A percentile compares a stretch with the other conserved stretches of the same genome.
phyloP scores from a whole-genome alignment of 2,113 vertebrate genomes.

The Calyptommatus sinebrachiatus region DNA sequence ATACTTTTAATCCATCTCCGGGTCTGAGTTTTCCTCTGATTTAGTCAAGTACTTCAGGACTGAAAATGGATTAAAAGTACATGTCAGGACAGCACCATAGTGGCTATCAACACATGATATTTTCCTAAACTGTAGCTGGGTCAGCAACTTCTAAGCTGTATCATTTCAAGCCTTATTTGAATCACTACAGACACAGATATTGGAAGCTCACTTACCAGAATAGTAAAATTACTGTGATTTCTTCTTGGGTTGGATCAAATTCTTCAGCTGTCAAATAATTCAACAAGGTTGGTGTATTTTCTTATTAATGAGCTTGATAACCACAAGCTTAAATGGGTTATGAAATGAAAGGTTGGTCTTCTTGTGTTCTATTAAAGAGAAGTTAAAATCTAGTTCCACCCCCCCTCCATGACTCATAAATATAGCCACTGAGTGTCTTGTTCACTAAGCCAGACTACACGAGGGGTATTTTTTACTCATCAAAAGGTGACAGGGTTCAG shows the following conservation, averaged over 20 bases:
- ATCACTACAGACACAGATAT: neutral
- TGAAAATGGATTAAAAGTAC: no score
- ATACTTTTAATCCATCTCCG: no score
- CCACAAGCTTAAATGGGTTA: neutral
- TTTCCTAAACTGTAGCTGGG: no score
- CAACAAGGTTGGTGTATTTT: neutral
- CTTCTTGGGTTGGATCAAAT: neutral
- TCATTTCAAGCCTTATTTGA: neutral
- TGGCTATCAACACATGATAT: no score
- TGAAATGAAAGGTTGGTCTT: neutral
- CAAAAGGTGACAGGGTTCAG: constrained; percentile 1
- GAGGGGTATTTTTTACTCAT: neutral
- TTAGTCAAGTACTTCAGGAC: no score
- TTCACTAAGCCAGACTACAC: neutral
- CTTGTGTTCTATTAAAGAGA: constrained; percentile 2
- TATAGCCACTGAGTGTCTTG: no score
- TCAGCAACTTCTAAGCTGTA: no score
- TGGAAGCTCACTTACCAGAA: constrained; percentile 10
- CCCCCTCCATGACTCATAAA: neutral
- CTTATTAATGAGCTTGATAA: neutral
- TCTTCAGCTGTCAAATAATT: neutral
- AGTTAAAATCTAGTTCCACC: neutral
- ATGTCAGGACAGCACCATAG: no score
- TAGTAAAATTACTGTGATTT: neutral
- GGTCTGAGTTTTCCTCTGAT: no score